Evolutionary conservation across 2,113 vertebrate genomes (phyloP).

Genomic region (Campylorhamphus procurvoides): DNA sequence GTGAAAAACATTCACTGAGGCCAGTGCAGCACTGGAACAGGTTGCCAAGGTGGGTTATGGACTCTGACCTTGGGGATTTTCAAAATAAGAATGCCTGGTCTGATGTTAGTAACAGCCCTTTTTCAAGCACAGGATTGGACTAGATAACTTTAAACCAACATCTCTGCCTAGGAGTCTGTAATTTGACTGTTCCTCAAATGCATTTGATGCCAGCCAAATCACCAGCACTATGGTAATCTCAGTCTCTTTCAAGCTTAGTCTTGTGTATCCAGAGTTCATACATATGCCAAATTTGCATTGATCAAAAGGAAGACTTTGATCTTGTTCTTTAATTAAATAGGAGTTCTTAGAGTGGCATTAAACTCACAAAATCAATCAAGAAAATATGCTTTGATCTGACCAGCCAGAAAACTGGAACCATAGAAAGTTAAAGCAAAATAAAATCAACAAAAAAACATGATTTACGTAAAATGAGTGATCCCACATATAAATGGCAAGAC

Average conservation of each 20-base stretch:
- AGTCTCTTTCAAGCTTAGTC: not conserved
- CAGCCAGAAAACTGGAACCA: not conserved
- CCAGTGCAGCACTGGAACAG: not conserved
- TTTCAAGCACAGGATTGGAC: not conserved
- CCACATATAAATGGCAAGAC: not conserved
- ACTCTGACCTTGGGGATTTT: not conserved
- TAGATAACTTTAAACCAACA: not conserved
- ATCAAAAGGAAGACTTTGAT: not conserved
- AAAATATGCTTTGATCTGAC: constrained; percentile 1
- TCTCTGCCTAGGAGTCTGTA: not conserved
- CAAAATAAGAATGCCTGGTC: not conserved
- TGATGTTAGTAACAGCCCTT: not conserved
- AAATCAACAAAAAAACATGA: not conserved
- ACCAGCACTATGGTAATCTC: not conserved
- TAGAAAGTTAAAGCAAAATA: not conserved
- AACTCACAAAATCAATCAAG: not conserved
- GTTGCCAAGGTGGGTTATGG: not conserved
- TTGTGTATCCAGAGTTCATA: not conserved
- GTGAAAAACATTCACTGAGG: not conserved
- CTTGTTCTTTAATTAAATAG: not conserved
- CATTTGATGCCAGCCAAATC: not conserved
- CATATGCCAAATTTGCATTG: not conserved
- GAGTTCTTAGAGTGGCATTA: not conserved
- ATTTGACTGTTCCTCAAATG: not conserved
- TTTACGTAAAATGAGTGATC: not conserved